Evolutionary conservation across 2,797 vertebrate genomes (phyloP), one percentile per base, ranked within the genome.

Genomic region (Sparidentex hasta): DNA sequence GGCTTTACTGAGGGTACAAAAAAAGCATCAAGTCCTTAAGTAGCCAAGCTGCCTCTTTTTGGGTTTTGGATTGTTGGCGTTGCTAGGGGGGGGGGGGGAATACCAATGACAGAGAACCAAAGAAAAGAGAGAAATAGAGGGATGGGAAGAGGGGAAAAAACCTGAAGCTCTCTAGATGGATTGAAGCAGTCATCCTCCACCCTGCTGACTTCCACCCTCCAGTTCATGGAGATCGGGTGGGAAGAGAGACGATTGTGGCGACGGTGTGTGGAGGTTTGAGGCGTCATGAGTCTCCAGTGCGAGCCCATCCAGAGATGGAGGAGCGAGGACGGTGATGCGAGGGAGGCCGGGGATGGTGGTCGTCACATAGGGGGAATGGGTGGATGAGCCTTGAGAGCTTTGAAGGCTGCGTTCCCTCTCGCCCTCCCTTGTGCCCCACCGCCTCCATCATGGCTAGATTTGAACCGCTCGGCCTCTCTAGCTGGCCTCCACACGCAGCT

Each of bases 401-500:
- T 63, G 76, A 66, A 82, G 87, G 87, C 84, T 57, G 76, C 59
- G 38, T 62, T 57, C 71, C 76, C 78, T 87, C 86, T 74, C 59
- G n/a, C 80, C 71, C 86, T 75, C 78, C 73, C 65, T 59, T 18
- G 20, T 43, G 65, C 76, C 70, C 82, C 69, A 47, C 75, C 51
- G 33, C 82, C 88, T 64, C 71, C 41, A 51, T 66, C 66, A 2
- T 21, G 50, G 27, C 59, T 38, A 20, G 78, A 46, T 62, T 58
- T 51, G 20, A 8, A 59, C 51, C n/a, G 25, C 54, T 16, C 12
- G 0, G 29, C 80, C 65, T 9, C 43, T 95, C 89, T 98, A 99
- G 93, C 96, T 98, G 94, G 97, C 95, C 94, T 99, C 98, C 95
- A 96, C 95, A 7, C 97, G 97, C 87, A 97, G 95, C 91, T 99